Evolutionary conservation across 2,888 invertebrate species (phyloP).

Genomic region (Folsomia manolachei): DNA sequence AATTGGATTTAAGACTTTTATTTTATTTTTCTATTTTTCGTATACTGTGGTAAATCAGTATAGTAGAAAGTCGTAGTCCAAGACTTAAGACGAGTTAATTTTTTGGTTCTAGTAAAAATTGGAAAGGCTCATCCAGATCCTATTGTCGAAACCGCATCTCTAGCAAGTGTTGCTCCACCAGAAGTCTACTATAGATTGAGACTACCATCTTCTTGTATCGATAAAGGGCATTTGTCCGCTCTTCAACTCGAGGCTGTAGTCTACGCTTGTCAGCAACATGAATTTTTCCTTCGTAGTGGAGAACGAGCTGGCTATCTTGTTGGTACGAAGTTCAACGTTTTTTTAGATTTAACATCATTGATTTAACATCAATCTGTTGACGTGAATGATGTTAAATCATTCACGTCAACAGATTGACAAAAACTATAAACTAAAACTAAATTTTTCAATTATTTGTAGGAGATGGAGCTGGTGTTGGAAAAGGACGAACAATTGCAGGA

Average conservation of each 20-base stretch:
- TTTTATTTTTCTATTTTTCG: too few species aligned
- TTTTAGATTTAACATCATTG: too few species aligned
- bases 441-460: too few species aligned
- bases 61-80: too few species aligned
- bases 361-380: not conserved
- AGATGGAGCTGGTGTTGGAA: slow-evolving; percentile 97
- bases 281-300: slow-evolving; percentile 80
- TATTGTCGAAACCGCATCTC: slow-evolving; percentile 96
- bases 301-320: slow-evolving; percentile 93
- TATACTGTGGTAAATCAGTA: not conserved
- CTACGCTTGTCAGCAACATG: slow-evolving; percentile 96
- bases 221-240: slow-evolving; percentile 83
- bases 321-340: slow-evolving; percentile 62
- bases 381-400: not conserved
- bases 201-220: slow-evolving; percentile 77
- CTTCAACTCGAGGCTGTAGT: slow-evolving; percentile 95
- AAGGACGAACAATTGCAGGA: slow-evolving; percentile 95
- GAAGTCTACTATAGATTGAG: slow-evolving; percentile 82
- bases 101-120: slow-evolving; percentile 68
- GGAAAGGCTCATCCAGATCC: slow-evolving; percentile 97
- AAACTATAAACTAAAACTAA: not conserved
- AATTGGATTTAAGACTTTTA: slow-evolving; percentile 51
- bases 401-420: not conserved
- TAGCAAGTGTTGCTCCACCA: slow-evolving; percentile 91
- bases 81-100: not conserved